A percentile compares a stretch with the other conserved stretches of the same genome.
Evolutionary conservation across 2,888 invertebrate species (phyloP).

Genomic region (Spodoptera picta): DNA sequence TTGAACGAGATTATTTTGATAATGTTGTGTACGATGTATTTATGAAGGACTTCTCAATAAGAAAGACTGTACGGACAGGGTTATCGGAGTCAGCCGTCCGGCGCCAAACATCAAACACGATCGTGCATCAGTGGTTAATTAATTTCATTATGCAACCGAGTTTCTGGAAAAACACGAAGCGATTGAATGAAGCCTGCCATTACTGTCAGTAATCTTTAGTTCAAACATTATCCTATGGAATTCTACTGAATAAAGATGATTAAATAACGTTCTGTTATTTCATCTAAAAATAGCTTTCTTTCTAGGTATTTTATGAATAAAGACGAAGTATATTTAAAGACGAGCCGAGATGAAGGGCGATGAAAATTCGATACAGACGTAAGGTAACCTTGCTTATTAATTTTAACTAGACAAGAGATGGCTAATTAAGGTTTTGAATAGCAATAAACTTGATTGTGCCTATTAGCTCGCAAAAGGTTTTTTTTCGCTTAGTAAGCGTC

Average conservation of each 20-base stretch:
- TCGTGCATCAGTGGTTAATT: conserved; percentile 26
- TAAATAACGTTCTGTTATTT: conserved; percentile 1
- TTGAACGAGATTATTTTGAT: not conserved
- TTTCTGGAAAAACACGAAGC: conserved; percentile 13
- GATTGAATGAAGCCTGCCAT: too few relatives aligned
- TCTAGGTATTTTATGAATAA: not conserved
- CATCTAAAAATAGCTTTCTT: conserved; percentile 3
- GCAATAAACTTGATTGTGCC: not conserved
- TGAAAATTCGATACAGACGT: conserved; percentile 18
- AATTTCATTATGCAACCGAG: conserved; percentile 28
- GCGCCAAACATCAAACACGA: conserved; percentile 32
- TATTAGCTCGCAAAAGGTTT: conserved; percentile 30
- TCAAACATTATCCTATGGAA: not conserved
- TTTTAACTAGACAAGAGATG: conserved; percentile 1
- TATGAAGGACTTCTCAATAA: too few relatives aligned
- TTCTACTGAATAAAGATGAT: not conserved
- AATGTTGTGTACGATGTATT: too few relatives aligned
- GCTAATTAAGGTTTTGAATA: conserved; percentile 22
- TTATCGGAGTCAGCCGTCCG: conserved; percentile 33
- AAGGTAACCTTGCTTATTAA: conserved; percentile 23
- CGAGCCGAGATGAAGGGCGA: conserved; percentile 11
- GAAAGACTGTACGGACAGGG: conserved; percentile 15
- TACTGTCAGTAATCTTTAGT: not conserved
- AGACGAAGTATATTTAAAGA: conserved; percentile 7
- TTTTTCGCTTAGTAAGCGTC: conserved; percentile 18